Evolutionary conservation across 2,113 vertebrate species (phyloP).

Genomic region (Cavia aperea): DNA sequence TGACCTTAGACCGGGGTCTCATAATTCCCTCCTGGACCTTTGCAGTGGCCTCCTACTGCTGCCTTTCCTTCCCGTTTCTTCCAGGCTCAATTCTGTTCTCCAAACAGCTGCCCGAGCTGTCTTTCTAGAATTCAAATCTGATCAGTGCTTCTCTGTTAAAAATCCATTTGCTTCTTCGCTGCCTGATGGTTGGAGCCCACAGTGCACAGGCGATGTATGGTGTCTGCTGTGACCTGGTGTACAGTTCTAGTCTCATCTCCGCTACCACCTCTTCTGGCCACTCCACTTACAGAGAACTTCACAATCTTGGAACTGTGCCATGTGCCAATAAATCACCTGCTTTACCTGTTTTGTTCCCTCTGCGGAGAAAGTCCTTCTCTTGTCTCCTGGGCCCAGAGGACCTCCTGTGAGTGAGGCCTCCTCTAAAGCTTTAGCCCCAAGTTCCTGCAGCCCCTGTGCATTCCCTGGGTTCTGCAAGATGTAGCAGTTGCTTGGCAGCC

Average conservation of each 20-base stretch:
- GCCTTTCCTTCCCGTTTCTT: neutral
- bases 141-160: neutral
- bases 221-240: neutral
- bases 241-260: neutral
- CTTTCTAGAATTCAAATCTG: neutral
- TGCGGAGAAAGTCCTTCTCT: neutral
- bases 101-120: neutral
- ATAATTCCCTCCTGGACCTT: neutral
- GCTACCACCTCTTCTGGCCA: neutral
- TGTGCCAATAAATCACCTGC: neutral
- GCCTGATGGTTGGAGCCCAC: neutral
- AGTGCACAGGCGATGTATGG: rapidly evolving
- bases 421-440: neutral
- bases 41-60: neutral
- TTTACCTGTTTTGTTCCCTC: neutral
- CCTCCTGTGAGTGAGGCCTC: neutral
- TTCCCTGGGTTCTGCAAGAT: neutral
- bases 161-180: rapidly evolving
- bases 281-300: neutral
- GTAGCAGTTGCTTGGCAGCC: neutral
- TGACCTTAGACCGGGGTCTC: neutral
- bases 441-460: neutral
- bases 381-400: neutral
- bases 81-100: neutral
- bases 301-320: neutral